phyloP scores from a whole-genome alignment of 2,888 invertebrate species.

The Xestia c-nigrum region DNA sequence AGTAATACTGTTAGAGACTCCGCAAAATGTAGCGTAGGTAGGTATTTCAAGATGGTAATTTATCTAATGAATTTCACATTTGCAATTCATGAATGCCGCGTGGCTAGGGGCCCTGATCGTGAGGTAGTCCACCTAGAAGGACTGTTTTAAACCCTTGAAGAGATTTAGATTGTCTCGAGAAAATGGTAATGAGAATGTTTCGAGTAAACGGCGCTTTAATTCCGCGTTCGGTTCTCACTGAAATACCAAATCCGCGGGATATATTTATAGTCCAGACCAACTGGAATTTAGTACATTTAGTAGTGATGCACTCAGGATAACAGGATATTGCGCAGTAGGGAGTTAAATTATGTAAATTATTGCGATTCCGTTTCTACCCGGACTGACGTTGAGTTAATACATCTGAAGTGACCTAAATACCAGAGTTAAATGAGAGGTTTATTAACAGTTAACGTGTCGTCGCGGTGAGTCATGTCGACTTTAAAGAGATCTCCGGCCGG shows the following conservation, averaged over 20 bases:
- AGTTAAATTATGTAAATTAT: conserved; percentile 59
- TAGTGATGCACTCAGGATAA: conserved; percentile 51
- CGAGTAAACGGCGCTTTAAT: conserved; percentile 26
- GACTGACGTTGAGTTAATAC: conserved; percentile 35
- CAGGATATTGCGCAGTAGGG: conserved; percentile 52
- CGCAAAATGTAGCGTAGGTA: conserved; percentile 29
- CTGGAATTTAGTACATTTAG: conserved; percentile 44
- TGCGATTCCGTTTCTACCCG: conserved; percentile 48
- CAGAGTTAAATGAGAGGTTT: conserved; percentile 31
- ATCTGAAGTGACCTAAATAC: conserved; percentile 38
- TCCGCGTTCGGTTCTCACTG: conserved; percentile 10
- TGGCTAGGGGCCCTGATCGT: conserved; percentile 24
- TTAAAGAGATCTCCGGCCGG: not conserved
- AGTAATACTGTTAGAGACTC: conserved; percentile 24
- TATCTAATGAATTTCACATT: conserved; percentile 50
- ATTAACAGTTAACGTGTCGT: conserved; percentile 36
- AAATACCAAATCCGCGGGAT: conserved; percentile 31
- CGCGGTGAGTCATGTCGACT: conserved; percentile 19
- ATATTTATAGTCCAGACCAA: conserved; percentile 57
- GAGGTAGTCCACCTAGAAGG: conserved; percentile 30
- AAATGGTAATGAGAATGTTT: conserved; percentile 31
- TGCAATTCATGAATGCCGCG: conserved; percentile 51
- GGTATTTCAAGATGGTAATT: conserved; percentile 39
- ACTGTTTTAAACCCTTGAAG: conserved; percentile 23
- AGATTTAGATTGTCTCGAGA: conserved; percentile 18